Evolutionary conservation across 2,888 invertebrate genomes (phyloP), one percentile per base, ranked within the genome.

Genomic region (Congeria kusceri): DNA sequence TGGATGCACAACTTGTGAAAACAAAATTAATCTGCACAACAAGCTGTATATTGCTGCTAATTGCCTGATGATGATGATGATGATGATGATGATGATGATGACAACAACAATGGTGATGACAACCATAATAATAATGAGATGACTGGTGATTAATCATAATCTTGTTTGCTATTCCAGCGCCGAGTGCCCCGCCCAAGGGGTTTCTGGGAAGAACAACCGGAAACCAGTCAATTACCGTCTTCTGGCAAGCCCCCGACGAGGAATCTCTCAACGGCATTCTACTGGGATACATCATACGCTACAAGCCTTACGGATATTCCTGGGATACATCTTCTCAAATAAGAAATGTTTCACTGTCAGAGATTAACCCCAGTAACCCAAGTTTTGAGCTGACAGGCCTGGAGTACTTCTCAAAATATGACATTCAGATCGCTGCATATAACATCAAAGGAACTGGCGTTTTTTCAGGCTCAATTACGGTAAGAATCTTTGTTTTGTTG

Each of bases 371-470:
- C 9, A 46, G 67, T 28, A 62, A 88, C 83, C 61, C 85, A 97
- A 93, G 97, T 93, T 98, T 96, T 91, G 95, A 98, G 1, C 97
- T 99, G 69, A 96, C 96, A 88, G 98, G 98, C 90, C 94, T 99
- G 81, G 99, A 99, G 76, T 98, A 98, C 0, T 99, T 98, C 98
- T 98, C 98, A 93, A 98, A 98, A 94, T 99, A 99, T 92, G 96
- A 97, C 68, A 96, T 99, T 5, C 87, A 98, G 94, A 98, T 99
- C 76, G 98, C 99, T 0, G 98, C 99, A 0, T 99, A 97, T 93
- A 99, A 99, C 93, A 97, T 97, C 87, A 98, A 98, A 94, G 99
- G 99, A 0, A 96, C 97, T 3, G 99, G 99, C 0, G 96, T 96
- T 0, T 99, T 96, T 92, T 98, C 98, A 20, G 96, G 97, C 13